These are phyloP conservation scores for Ctenosaura bakeri DNA, from an alignment of 2,797 vertebrate species.

Conservation along the genomic window DNA sequence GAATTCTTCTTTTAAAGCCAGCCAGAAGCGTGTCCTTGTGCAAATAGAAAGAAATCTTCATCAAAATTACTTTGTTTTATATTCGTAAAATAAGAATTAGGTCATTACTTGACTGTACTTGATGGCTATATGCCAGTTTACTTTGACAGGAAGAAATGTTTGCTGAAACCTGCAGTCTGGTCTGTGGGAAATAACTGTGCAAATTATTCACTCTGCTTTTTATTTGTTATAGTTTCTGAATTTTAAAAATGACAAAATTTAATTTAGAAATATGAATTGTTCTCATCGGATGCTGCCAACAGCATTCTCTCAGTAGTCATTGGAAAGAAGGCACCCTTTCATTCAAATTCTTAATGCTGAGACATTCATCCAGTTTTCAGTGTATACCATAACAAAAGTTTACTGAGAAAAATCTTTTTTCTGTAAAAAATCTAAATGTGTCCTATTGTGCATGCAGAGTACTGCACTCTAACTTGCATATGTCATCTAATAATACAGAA, in stretches of 20 bases:
- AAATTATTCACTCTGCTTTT: conserved; percentile 78
- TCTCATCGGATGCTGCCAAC: conserved; percentile 78
- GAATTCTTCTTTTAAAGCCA: conserved; percentile 90
- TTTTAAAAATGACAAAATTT: conserved; percentile 81
- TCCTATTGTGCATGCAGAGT: conserved; percentile 81
- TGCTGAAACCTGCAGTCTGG: conserved; percentile 82
- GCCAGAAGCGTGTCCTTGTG: conserved; percentile 88
- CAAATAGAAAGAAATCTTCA: conserved; percentile 88
- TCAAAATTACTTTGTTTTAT: conserved; percentile 90
- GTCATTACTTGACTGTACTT: conserved; percentile 82
- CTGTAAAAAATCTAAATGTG: conserved; percentile 73
- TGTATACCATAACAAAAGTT: conserved; percentile 77
- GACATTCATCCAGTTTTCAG: conserved; percentile 75
- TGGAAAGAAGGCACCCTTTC: conserved; percentile 73
- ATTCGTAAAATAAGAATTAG: conserved; percentile 86
- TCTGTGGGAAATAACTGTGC: conserved; percentile 79
- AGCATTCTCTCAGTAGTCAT: conserved; percentile 77
- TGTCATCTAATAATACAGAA: conserved; percentile 89
- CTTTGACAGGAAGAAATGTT: conserved; percentile 83
- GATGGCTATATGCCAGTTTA: conserved; percentile 81
- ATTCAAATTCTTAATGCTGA: conserved; percentile 67
- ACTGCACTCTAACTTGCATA: conserved; percentile 83
- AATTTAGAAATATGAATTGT: conserved; percentile 83
- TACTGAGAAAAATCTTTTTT: conserved; percentile 71
- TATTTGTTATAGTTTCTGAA: conserved; percentile 82